Percentiles rank a stretch among this genome's conserved stretches.
These are phyloP conservation scores for Holothuria glaberrima DNA, from an alignment of 35 echinoderm and acorn worm genomes.

Conservation along the genomic window DNA sequence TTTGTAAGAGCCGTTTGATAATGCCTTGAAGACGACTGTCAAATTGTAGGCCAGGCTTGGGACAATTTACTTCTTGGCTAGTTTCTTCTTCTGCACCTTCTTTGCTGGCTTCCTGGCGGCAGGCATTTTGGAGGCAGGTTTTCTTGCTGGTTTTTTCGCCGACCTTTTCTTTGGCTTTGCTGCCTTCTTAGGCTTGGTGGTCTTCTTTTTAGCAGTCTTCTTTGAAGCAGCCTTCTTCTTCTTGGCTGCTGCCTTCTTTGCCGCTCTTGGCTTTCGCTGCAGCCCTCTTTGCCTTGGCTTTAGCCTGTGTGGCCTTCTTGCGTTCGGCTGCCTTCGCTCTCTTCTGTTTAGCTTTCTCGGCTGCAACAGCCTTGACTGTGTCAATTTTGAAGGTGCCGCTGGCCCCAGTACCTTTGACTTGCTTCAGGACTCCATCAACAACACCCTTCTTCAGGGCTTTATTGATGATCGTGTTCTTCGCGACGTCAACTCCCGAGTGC, in stretches of 20 bases:
- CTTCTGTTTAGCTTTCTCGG: constrained; percentile 28
- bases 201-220: background rate
- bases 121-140: background rate
- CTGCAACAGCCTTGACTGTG: background rate
- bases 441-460: constrained; percentile 39
- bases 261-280: background rate
- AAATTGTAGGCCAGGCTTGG: background rate
- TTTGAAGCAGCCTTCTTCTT: constrained; percentile 21
- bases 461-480: background rate
- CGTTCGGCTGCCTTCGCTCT: background rate
- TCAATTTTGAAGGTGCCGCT: constrained; percentile 38
- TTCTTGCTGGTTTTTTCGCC: constrained; percentile 17
- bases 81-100: background rate
- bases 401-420: constrained; percentile 45
- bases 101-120: constrained; percentile 2
- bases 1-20: constrained; percentile 30
- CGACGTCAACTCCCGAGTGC: constrained; percentile 17
- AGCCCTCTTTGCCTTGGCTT: constrained; percentile 10
- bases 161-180: constrained; percentile 12
- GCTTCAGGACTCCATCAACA: background rate
- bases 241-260: constrained; percentile 14
- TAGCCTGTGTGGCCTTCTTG: background rate
- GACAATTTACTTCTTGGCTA: no score
- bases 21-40: no score
- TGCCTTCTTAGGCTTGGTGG: constrained; percentile 2